phyloP scores from a whole-genome alignment of 2,888 invertebrate genomes.

The Campoplex nolae region DNA sequence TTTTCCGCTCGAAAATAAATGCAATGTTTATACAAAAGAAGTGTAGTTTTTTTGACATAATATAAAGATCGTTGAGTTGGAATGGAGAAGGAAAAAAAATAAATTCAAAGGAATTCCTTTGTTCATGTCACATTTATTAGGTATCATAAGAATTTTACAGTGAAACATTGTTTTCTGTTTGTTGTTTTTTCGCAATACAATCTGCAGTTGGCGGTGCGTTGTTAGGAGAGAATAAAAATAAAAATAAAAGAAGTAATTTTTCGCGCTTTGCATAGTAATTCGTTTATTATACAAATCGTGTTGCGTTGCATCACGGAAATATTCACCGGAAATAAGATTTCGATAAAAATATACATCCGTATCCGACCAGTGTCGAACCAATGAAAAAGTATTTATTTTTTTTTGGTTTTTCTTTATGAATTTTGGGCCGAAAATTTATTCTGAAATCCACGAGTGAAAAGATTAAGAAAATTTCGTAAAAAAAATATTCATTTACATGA shows the following conservation, averaged over 20 bases:
- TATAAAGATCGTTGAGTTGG: not conserved
- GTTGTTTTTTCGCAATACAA: slow-evolving; percentile 74
- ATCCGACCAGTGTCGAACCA: slow-evolving; percentile 1
- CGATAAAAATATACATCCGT: slow-evolving; percentile 10
- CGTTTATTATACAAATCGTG: slow-evolving; percentile 23
- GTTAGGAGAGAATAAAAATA: slow-evolving; percentile 68
- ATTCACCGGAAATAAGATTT: slow-evolving; percentile 68
- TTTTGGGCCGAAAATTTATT: not conserved
- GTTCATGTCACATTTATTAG: slow-evolving; percentile 81
- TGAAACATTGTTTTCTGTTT: slow-evolving; percentile 72
- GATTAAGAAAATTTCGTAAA: not conserved
- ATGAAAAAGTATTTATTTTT: not conserved
- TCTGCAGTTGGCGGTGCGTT: slow-evolving; percentile 80
- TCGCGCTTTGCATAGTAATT: slow-evolving; percentile 54
- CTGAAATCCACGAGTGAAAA: not conserved
- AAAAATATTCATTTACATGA: not conserved
- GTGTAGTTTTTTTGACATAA: not conserved
- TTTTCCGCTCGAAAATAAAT: slow-evolving; percentile 78
- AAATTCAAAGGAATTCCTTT: slow-evolving; percentile 48
- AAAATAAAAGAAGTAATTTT: slow-evolving; percentile 70
- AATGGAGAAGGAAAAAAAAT: not conserved
- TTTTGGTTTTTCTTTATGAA: not conserved
- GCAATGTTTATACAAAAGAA: slow-evolving; percentile 73
- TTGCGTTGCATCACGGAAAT: slow-evolving; percentile 51
- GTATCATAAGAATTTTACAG: slow-evolving; percentile 80